Conservation (phyloP, 2,797 vertebrate genomes). For the Melanotaenia nigrans region DNA sequence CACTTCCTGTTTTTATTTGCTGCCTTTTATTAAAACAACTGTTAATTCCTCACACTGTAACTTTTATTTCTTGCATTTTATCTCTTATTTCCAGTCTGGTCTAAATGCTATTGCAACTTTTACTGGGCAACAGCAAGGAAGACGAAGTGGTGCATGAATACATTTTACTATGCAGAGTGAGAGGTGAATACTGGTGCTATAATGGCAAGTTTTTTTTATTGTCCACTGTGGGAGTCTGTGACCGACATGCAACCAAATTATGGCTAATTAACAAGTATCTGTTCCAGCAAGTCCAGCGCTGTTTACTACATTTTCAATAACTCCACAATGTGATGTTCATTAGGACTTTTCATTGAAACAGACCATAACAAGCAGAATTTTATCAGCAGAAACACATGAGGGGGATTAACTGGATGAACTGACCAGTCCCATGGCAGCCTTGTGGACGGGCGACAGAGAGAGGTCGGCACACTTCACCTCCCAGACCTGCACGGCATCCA, state of each 20-base stretch:
- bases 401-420: conserved; percentile 66
- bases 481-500: conserved; percentile 90
- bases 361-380: conserved; percentile 40
- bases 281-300: conserved; percentile 52
- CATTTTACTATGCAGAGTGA: neutral
- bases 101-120: too few species aligned
- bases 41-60: too few species aligned
- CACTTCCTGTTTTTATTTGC: too few species aligned
- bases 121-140: too few species aligned
- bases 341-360: conserved; percentile 47
- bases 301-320: conserved; percentile 65
- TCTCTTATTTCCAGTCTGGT: too few species aligned
- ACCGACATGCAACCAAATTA: conserved; percentile 8
- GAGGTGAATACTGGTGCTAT: neutral
- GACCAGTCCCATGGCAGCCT: conserved; percentile 91
- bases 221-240: conserved; percentile 15
- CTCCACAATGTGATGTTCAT: conserved; percentile 58
- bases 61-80: too few species aligned
- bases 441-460: conserved; percentile 91
- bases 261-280: conserved; percentile 49
- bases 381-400: conserved; percentile 33
- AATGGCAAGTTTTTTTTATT: conserved; percentile 12
- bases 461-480: conserved; percentile 94
- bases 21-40: too few species aligned
- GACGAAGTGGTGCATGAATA: too few species aligned